phyloP scores from a whole-genome alignment of 2,113 vertebrate species.

The Upupa epops region DNA sequence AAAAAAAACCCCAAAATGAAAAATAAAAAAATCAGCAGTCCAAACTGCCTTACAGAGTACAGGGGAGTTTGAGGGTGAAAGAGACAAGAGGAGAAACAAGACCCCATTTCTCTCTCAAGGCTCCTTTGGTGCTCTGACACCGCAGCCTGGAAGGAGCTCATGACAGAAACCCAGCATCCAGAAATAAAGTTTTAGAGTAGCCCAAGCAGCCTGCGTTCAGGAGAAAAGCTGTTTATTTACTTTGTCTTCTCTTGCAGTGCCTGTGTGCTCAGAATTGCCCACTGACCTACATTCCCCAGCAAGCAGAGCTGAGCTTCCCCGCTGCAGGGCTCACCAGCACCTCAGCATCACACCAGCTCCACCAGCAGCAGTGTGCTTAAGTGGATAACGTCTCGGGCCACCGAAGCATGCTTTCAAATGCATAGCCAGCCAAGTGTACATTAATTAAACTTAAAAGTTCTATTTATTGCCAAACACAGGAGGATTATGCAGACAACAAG shows the following conservation, averaged over 20 bases:
- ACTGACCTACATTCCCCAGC: conserved; percentile 42
- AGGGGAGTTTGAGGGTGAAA: background rate
- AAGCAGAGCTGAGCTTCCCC: background rate
- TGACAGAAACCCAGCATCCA: background rate
- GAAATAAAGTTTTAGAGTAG: background rate
- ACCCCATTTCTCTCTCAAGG: background rate
- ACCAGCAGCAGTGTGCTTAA: background rate
- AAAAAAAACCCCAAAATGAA: background rate
- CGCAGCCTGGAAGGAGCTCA: background rate
- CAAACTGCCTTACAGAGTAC: background rate
- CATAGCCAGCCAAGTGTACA: conserved; percentile 74
- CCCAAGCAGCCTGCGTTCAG: background rate
- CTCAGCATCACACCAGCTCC: background rate
- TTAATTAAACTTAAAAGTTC: conserved; percentile 81
- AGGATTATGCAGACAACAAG: conserved; percentile 75
- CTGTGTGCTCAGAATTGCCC: background rate
- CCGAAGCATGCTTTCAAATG: conserved; percentile 57
- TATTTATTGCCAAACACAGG: conserved; percentile 77
- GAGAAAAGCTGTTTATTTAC: conserved; percentile 44
- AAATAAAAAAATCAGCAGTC: background rate
- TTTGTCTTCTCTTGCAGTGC: background rate
- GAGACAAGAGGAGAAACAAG: background rate
- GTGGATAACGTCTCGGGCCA: conserved; percentile 63
- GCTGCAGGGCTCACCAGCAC: background rate
- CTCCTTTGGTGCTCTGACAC: background rate